Percentiles rank a stretch among this genome's conserved stretches.
These are phyloP conservation scores for Castor canadensis DNA, from an alignment of 2,113 vertebrate genomes.

Conservation along the genomic window DNA sequence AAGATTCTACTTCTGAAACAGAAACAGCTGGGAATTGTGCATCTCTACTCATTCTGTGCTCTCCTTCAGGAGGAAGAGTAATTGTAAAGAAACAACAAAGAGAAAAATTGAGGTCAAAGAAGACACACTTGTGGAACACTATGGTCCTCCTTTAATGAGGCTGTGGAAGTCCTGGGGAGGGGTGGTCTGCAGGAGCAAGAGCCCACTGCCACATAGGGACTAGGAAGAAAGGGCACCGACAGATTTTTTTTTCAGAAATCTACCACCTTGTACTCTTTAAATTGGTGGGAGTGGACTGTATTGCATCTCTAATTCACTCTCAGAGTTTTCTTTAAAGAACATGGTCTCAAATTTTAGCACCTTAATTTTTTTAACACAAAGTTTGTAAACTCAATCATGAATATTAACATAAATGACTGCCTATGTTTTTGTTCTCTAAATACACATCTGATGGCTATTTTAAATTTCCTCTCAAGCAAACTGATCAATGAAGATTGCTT, in stretches of 20 bases:
- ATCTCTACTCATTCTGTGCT: not conserved
- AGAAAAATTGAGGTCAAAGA: not conserved
- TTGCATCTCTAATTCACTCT: not conserved
- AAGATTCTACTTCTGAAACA: not conserved
- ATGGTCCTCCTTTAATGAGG: not conserved
- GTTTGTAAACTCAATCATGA: not conserved
- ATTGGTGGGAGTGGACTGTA: not conserved
- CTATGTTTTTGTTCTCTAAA: constrained; percentile 15
- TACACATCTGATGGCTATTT: not conserved
- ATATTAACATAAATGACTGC: constrained; percentile 23
- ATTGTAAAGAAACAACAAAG: not conserved
- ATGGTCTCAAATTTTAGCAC: not conserved
- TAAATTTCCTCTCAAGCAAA: constrained; percentile 41
- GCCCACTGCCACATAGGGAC: not conserved
- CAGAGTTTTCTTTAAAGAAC: not conserved
- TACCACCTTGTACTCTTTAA: not conserved
- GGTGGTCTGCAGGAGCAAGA: not conserved
- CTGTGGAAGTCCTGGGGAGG: not conserved
- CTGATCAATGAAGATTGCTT: constrained; percentile 27
- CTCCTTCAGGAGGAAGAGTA: not conserved
- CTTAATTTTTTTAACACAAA: not conserved
- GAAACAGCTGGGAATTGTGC: not conserved
- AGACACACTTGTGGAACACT: not conserved
- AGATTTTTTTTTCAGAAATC: constrained; percentile 36
- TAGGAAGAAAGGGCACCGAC: accelerated